Base-by-base conservation (phyloP, 2,888 invertebrate species). In the Biston stratarius region DNA sequence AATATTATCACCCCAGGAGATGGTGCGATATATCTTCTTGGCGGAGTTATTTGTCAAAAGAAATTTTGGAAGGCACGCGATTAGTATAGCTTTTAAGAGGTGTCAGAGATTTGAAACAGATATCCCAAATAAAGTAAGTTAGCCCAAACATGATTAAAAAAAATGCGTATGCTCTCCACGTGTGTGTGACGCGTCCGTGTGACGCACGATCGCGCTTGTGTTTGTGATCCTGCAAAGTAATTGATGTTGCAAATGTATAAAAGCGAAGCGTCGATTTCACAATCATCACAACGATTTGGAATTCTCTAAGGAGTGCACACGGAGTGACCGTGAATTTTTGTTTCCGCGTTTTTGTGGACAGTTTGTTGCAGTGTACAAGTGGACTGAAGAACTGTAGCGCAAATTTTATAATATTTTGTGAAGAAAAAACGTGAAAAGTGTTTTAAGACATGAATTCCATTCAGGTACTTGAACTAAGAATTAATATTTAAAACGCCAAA, bases 231-330 rank as follows among this genome's bases (percentile, higher is more conserved):
- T 84, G 86, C 85, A 83, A 85, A 86, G 86, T 24, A 24, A 24
- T 88, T 87, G 91, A 91, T 92, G 91, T 89, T 90, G 90, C 91
- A 88, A 89, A 89, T 90, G 88, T 93, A 93, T 93, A 93, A 90
- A 94, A 94, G 91, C 90, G 87, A 84, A 83, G 89, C 87, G 87
- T 74, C 76, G 90, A 91, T 94, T 93, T 92, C 92, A 92, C 92
- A 91, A 93, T 93, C 92, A 92, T 86, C 94, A 94, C 81, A 93
- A 87, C 89, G 87, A 90, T 90, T 92, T 92, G 90, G 85, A 85
- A 88, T 89, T 77, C 89, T 89, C 90, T 86, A 86, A 91, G 86
- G 88, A 90, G 89, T 89, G 87, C 81, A 92, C 92, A 89, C 81
- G 81, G 76, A 75, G 86, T 81, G 84, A 85, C 84, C 85, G 90